Evolutionary conservation across 2,113 vertebrate species (phyloP), one percentile per base, ranked within the genome.

Genomic region (Prionailurus viverrinus): DNA sequence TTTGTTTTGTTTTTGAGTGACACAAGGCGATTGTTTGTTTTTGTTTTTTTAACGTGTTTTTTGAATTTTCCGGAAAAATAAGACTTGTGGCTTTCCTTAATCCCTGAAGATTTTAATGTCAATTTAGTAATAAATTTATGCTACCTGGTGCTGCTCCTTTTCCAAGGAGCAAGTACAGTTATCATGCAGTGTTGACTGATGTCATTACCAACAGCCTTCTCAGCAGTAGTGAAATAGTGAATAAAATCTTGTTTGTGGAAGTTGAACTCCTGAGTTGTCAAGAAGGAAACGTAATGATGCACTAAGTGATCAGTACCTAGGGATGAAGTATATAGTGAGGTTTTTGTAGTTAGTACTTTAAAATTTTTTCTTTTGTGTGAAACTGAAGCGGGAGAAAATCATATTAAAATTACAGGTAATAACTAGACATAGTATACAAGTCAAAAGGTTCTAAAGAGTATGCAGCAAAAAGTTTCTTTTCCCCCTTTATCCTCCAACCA

Each of bases 291-390:
- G n/a, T 78, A 33, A 69, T 69, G 63, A 80, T 95, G 31, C 8
- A 89, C 74, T 18, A 83, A 16, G 63, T 89, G 66, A 88, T 88
- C 73, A 97, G 79, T 84, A 18, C 19, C 23, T 96, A 71, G 29
- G 39, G 33, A 71, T 94, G 36, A 88, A 73, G 36, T 74, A 74
- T 74, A 74, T 63, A 95, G 95, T 73, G 83, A 81, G 39, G 10
- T 89, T 79, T 95, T 97, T 83, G 65, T 89, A 95, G 85, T 96
- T 27, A 92, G 12, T 93, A 78, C 31, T 82, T 97, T 4, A 51
- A 55, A 76, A 10, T 39, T 87, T 95, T 92, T 73, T 71, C 48
- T 88, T 84, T 55, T 96, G 31, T 82, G 39, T 86, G 89, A 14
- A 89, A 45, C 89, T 86, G 39, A 88, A 36, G 51, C 93, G 65